A percentile compares a stretch with the other conserved stretches of the same genome.
Evolutionary conservation across 2,113 vertebrate genomes (phyloP).

Genomic region (Lycaon pictus): DNA sequence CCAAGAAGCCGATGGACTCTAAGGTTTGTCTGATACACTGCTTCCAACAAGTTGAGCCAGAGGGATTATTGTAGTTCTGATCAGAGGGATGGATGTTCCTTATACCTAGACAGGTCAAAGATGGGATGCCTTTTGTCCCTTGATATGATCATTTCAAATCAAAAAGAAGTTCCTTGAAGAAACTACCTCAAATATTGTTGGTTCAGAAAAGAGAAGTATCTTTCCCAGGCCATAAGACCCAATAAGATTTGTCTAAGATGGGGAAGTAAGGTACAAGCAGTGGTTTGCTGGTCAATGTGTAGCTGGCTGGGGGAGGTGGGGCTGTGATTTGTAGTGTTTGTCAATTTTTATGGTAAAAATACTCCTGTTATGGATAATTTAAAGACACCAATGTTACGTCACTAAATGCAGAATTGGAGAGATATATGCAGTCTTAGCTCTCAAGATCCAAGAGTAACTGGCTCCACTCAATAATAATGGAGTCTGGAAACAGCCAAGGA

Average conservation of each 20-base stretch:
- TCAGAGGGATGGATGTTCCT: background rate
- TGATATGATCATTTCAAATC: constrained; percentile 13
- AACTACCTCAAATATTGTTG: background rate
- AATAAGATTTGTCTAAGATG: background rate
- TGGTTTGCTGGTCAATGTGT: background rate
- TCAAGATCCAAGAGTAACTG: background rate
- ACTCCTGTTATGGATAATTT: background rate
- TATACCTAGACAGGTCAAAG: background rate
- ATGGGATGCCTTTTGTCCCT: background rate
- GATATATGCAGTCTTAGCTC: background rate
- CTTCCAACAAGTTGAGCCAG: background rate
- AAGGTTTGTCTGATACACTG: background rate
- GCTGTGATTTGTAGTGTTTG: background rate
- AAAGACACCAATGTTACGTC: background rate
- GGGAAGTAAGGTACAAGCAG: background rate
- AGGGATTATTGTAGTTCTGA: background rate
- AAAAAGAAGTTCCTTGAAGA: constrained; percentile 51
- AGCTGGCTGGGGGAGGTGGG: rapidly evolving
- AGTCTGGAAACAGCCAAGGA: background rate
- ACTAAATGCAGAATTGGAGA: background rate
- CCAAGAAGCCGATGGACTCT: background rate
- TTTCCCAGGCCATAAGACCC: background rate
- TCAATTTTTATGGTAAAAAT: background rate
- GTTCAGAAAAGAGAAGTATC: background rate
- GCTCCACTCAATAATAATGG: background rate